Evolutionary conservation across 2,888 invertebrate genomes (phyloP).

Genomic region (Coelopa pilipes): DNA sequence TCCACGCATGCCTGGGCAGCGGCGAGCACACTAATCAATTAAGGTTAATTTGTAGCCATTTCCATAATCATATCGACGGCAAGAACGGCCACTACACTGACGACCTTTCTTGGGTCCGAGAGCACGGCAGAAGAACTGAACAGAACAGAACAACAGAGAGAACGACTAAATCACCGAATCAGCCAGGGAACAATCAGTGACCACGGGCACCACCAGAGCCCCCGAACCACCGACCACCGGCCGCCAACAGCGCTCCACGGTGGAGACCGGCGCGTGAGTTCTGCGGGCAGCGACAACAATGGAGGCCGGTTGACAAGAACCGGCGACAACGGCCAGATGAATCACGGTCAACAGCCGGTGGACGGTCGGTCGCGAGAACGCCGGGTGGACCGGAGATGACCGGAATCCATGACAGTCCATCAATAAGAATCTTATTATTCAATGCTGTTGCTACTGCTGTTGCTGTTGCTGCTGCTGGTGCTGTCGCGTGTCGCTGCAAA

Average conservation of each 20-base stretch:
- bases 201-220: not conserved
- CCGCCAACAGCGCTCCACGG: too few relatives aligned
- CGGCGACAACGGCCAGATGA: not conserved
- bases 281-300: not conserved
- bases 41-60: conserved; percentile 50
- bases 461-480: not conserved
- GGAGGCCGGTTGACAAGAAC: not conserved
- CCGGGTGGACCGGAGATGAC: not conserved
- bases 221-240: not conserved
- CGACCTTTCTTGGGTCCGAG: not conserved
- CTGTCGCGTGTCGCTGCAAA: not conserved
- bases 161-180: conserved; percentile 7
- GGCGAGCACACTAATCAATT: conserved; percentile 39
- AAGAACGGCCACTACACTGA: not conserved
- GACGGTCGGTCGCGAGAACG: not conserved
- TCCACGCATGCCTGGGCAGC: not conserved
- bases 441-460: not conserved
- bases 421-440: not conserved
- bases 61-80: conserved; percentile 40
- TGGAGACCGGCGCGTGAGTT: too few relatives aligned
- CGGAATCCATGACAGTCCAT: conserved; percentile 4
- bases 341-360: not conserved
- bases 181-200: conserved; percentile 1
- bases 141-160: not conserved
- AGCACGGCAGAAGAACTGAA: not conserved